Evolutionary conservation across 2,797 vertebrate species (phyloP).

Genomic region (Falco concolor): DNA sequence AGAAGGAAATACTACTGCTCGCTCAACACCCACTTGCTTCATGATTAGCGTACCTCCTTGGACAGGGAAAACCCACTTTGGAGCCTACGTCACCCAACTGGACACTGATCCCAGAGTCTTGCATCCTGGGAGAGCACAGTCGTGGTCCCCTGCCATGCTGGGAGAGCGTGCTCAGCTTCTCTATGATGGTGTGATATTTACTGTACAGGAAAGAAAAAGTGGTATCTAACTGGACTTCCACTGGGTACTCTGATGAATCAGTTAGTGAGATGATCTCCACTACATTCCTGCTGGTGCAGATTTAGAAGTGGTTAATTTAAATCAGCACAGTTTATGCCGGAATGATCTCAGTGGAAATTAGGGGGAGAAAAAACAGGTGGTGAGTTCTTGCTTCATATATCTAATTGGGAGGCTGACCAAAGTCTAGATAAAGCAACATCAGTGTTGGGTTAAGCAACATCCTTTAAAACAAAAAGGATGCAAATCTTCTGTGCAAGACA

Average conservation of each 20-base stretch:
- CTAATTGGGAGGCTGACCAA: background rate
- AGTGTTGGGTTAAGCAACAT: background rate
- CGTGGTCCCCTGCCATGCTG: background rate
- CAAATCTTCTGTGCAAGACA: background rate
- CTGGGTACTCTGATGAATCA: background rate
- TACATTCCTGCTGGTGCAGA: background rate
- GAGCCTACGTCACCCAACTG: background rate
- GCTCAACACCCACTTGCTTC: background rate
- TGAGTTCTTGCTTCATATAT: background rate
- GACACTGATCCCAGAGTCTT: background rate
- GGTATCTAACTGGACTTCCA: background rate
- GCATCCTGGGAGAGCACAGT: background rate
- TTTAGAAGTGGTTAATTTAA: background rate
- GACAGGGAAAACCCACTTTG: background rate
- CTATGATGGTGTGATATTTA: background rate
- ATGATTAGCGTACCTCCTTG: background rate
- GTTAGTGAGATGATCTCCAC: background rate
- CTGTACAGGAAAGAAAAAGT: background rate
- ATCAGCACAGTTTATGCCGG: background rate
- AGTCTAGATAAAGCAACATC: background rate
- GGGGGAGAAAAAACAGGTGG: accelerated
- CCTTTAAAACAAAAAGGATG: conserved; percentile 3
- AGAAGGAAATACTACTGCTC: background rate
- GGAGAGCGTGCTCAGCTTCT: background rate
- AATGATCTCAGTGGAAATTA: background rate